These are phyloP conservation scores for Sebastes nivosus DNA, from an alignment of 2,797 vertebrate species.

Conservation along the genomic window DNA sequence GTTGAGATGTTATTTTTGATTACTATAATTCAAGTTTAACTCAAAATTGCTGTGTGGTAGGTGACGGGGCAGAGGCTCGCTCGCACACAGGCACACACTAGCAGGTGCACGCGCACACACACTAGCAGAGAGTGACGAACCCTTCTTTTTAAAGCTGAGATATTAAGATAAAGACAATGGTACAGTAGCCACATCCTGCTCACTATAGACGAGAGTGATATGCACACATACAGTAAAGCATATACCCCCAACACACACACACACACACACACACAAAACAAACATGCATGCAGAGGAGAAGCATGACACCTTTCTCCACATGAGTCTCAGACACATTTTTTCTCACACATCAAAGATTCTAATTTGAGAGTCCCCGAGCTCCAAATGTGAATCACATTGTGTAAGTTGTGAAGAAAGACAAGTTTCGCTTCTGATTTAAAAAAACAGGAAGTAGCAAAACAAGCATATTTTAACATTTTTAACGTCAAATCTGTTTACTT, in stretches of 20 bases:
- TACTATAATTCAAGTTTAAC: constrained; percentile 88
- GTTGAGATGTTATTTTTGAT: constrained; percentile 90
- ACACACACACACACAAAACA: constrained; percentile 21
- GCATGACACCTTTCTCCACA: constrained; percentile 71
- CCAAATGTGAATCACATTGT: constrained; percentile 67
- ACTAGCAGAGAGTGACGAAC: not conserved
- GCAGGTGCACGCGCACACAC: not conserved
- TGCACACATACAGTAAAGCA: constrained; percentile 40
- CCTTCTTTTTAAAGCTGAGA: constrained; percentile 52
- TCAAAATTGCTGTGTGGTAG: constrained; percentile 82
- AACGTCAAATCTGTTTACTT: constrained; percentile 33
- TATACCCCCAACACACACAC: constrained; percentile 1
- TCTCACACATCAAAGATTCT: constrained; percentile 75
- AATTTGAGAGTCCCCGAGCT: constrained; percentile 77
- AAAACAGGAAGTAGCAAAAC: constrained; percentile 57
- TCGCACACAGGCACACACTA: not conserved
- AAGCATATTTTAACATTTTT: constrained; percentile 24
- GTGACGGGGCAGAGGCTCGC: constrained; percentile 60
- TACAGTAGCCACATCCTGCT: constrained; percentile 83
- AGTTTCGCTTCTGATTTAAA: constrained; percentile 38
- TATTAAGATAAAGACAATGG: constrained; percentile 79
- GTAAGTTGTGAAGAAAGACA: constrained; percentile 64
- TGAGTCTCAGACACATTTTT: constrained; percentile 69
- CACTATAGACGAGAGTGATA: constrained; percentile 51
- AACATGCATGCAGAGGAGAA: constrained; percentile 57